Percentiles rank a stretch among this genome's conserved stretches.
These are phyloP conservation scores for Pantherophis vulpinus DNA, from an alignment of 2,797 vertebrate species.

Conservation along the genomic window DNA sequence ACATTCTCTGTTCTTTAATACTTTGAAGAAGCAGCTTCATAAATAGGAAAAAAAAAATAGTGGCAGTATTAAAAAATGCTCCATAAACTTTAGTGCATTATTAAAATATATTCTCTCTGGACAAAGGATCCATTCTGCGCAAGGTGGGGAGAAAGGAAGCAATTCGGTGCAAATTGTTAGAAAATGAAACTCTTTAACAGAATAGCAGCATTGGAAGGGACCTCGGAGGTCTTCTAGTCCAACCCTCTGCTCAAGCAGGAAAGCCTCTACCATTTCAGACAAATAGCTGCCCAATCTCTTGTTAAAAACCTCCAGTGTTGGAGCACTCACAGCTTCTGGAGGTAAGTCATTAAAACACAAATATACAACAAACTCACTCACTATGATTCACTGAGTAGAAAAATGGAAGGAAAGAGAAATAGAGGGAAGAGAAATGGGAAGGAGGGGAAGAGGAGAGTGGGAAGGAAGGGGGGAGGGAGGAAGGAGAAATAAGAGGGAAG, in stretches of 20 bases:
- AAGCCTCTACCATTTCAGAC: neutral
- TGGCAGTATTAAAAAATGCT: constrained; percentile 49
- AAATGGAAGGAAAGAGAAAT: neutral
- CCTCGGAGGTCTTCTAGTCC: neutral
- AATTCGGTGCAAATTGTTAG: neutral
- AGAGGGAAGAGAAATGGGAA: too few species aligned
- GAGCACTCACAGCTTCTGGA: neutral
- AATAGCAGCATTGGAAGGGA: neutral
- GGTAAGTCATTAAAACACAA: neutral
- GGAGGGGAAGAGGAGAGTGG: too few species aligned
- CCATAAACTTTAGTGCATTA: constrained; percentile 60
- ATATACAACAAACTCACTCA: neutral
- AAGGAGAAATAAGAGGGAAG: too few species aligned
- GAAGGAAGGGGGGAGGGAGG: fast-evolving
- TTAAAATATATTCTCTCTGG: constrained; percentile 37
- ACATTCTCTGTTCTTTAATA: neutral
- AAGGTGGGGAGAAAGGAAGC: neutral
- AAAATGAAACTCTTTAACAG: neutral
- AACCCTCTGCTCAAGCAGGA: neutral
- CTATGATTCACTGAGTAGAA: neutral
- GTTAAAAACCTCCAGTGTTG: neutral
- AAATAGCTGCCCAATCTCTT: neutral
- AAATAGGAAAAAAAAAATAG: neutral
- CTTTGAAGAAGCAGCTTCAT: neutral
- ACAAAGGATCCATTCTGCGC: fast-evolving